phyloP scores from a whole-genome alignment of 2,797 vertebrate genomes.

The Microctenopoma lineatum region DNA sequence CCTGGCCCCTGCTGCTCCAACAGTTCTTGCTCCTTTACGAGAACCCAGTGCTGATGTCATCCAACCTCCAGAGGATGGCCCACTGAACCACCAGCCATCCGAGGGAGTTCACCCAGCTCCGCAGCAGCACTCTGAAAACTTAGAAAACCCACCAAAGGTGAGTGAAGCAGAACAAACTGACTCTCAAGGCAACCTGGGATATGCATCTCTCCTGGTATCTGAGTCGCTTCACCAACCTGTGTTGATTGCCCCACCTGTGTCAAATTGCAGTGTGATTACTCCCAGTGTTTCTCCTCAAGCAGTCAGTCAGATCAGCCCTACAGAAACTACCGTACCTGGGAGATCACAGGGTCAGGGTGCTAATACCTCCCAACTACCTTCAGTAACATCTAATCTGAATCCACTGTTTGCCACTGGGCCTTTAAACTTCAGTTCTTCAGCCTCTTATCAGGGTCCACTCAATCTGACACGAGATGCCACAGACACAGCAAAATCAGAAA shows the following conservation, averaged over 20 bases:
- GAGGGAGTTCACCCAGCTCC: constrained; percentile 63
- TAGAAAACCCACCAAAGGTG: constrained; percentile 95
- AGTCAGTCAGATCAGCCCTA: constrained; percentile 79
- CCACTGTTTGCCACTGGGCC: constrained; percentile 75
- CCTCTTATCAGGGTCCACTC: constrained; percentile 74
- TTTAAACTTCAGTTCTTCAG: constrained; percentile 66
- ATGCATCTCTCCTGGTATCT: constrained; percentile 90
- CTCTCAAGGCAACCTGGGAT: constrained; percentile 89
- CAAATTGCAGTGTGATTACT: constrained; percentile 87
- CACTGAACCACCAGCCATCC: constrained; percentile 78
- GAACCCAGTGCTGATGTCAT: constrained; percentile 87
- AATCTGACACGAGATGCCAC: constrained; percentile 84
- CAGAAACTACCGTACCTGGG: constrained; percentile 65
- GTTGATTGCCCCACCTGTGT: constrained; percentile 92
- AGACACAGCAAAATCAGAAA: constrained; percentile 66
- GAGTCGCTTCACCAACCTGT: constrained; percentile 90
- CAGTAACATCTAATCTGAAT: constrained; percentile 72
- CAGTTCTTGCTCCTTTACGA: constrained; percentile 86
- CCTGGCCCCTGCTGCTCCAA: constrained; percentile 92
- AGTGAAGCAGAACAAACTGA: constrained; percentile 84
- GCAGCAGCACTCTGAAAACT: constrained; percentile 89
- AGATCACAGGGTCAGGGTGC: constrained; percentile 73
- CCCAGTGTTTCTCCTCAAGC: constrained; percentile 79
- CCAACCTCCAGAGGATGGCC: constrained; percentile 90
- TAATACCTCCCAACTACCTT: constrained; percentile 61